Evolutionary conservation across 64 coral and sea anemone species (phyloP), one percentile per base, ranked within the genome.

Genomic region (Anthopleura sola): DNA sequence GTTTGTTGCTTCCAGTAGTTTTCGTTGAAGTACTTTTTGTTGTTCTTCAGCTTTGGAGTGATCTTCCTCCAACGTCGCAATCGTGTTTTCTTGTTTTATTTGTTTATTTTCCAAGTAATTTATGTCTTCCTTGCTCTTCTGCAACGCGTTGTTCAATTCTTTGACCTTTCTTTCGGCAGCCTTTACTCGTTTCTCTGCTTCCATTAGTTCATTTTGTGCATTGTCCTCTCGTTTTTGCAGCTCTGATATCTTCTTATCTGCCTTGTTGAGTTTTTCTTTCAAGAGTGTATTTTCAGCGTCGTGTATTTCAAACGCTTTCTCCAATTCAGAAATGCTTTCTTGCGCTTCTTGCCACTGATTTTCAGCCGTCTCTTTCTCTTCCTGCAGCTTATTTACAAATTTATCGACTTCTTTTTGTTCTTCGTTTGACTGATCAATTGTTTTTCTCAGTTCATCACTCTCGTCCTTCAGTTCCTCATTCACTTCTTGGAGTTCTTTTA

Each of bases 11-110:
- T 92, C 87, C 29, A 76, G n/a, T 21, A 91, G 81, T 75, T 88
- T 86, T 82, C 90, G 75, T 40, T 95, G 94, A 50, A 95, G 69
- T 21, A 89, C 36, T 58, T 92, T 86, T 79, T 95, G 89, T 75
- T 95, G 87, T 50, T 81, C 88, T 62, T 86, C 85, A 39, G 86
- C 87, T 68, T 83, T 83, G 31, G 83, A 86, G 20, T 88, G 88
- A 8, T 86, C 86, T 85, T 86, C 76, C 79, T 95, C 90, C 55
- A 95, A 75, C 10, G 85, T 74, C 12, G 79, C 76, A 76, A 95
- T 38, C 40, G 82, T 86, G 37, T 75, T 82, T 82, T 92, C 90
- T 1, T 86, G 40, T 55, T 57, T 82, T 38, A 60, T 58, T 21
- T 89, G 68, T 83, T 95, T 91, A 19, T 51, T 92, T 76, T 89